A percentile compares a stretch with the other conserved stretches of the same genome.
Conservation (phyloP, 1,140 invertebrate genomes). For the Calosoma granatense region DNA sequence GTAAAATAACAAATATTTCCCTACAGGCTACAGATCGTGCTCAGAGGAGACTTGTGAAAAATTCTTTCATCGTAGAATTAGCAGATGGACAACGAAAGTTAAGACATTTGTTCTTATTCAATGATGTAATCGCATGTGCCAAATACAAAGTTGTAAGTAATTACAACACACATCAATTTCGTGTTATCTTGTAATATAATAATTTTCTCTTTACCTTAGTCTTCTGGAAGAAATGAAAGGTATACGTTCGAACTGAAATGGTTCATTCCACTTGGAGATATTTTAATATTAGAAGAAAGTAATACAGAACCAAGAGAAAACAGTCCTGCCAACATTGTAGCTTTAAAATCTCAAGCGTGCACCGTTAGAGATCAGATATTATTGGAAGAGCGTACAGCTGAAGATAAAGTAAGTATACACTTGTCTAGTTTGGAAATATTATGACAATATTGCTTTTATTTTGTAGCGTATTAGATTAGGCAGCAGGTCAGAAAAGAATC, state of each 20-base stretch:
- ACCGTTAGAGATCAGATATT: slow-evolving; percentile 75
- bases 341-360: slow-evolving; percentile 74
- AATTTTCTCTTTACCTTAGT: slow-evolving; percentile 35
- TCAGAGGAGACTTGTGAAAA: slow-evolving; percentile 81
- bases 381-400: slow-evolving; percentile 59
- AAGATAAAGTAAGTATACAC: slow-evolving; percentile 49
- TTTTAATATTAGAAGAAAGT: slow-evolving; percentile 57
- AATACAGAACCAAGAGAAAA: slow-evolving; percentile 56
- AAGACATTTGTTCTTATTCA: slow-evolving; percentile 87
- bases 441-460: too few relatives aligned
- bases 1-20: too few relatives aligned
- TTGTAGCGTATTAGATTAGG: slow-evolving; percentile 24
- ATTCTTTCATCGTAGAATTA: slow-evolving; percentile 88
- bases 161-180: slow-evolving; percentile 14
- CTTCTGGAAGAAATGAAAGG: slow-evolving; percentile 65
- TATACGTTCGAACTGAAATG: slow-evolving; percentile 89
- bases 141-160: slow-evolving; percentile 67
- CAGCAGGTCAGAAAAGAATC: slow-evolving; percentile 72
- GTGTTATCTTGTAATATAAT: neutral
- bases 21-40: slow-evolving; percentile 69
- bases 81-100: slow-evolving; percentile 80
- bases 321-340: slow-evolving; percentile 71
- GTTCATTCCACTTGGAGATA: slow-evolving; percentile 76
- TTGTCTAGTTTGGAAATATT: too few relatives aligned
- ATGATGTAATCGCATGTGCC: slow-evolving; percentile 89